Evolutionary conservation across 2,113 vertebrate species (phyloP), one percentile per base, ranked within the genome.

Genomic region (Ptychochromis oligacanthus): DNA sequence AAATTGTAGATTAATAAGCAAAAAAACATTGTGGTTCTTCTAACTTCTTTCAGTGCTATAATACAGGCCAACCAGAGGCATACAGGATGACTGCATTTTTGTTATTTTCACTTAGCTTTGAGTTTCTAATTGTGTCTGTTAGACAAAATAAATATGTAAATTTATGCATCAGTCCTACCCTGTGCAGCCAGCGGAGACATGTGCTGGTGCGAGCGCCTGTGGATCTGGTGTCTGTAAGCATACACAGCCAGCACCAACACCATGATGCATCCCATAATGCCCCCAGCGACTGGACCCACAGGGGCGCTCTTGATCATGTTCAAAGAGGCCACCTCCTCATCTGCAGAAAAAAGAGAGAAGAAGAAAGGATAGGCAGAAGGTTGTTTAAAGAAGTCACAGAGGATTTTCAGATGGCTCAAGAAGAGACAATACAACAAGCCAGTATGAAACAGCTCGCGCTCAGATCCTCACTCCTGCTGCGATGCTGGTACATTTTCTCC

Each of bases 241-340:
- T 99, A 99, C 46, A 99, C 98, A 0, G 97, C 98, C 31, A 99
- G 94, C 78, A 99, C 98, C 57, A 99, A 92, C 78, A 99, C 98
- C 98, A 99, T 99, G 82, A 99, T 98, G 85, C 98, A 98, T 79
- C 98, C 98, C 98, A 99, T 99, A 59, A 99, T 99, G 13, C 98
- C 98, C 52, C 98, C 98, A 0, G 98, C 98, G 36, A 99, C 98
- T 0, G 98, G 98, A 24, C 98, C 98, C 20, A 99, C 96, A 0
- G 98, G 98, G 8, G 98, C 98, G 1, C 98, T 99, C 91, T 99
- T 99, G 79, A 99, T 98, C 98, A 99, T 99, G 93, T 97, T 99
- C 87, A 99, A 83, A 10, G 98, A 96, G 2, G 97, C 96, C 12
- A 98, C 97, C 72, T 99, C 98, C 15, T 99, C 98, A 72, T 98